These are phyloP conservation scores for Ectemnius continuus DNA, from an alignment of 2,888 invertebrate genomes.

Conservation along the genomic window DNA sequence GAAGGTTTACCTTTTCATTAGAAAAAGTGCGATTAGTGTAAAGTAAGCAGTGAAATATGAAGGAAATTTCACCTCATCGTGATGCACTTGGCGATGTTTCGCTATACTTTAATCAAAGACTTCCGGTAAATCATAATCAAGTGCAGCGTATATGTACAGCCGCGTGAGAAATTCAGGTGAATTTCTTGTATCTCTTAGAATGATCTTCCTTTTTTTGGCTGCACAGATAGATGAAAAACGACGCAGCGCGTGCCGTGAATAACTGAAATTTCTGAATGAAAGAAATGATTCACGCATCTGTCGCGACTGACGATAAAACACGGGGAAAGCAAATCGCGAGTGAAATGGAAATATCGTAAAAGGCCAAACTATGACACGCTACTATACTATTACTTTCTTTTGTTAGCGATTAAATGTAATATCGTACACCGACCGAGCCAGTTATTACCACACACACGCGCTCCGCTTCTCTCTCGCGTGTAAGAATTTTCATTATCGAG, in stretches of 20 bases:
- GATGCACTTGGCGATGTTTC: slow-evolving; percentile 41
- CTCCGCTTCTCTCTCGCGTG: background rate
- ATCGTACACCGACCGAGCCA: slow-evolving; percentile 45
- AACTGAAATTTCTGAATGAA: slow-evolving; percentile 49
- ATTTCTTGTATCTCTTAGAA: slow-evolving; percentile 31
- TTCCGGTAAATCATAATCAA: slow-evolving; percentile 40
- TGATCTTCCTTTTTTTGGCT: slow-evolving; percentile 33
- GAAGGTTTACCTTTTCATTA: background rate
- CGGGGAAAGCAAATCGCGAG: slow-evolving; percentile 53
- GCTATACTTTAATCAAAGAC: slow-evolving; percentile 36
- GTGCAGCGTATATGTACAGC: slow-evolving; percentile 37
- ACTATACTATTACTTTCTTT: slow-evolving; percentile 51
- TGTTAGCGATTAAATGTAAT: slow-evolving; percentile 39
- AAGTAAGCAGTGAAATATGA: too few species aligned
- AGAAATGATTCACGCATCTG: slow-evolving; percentile 53
- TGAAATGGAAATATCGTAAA: slow-evolving; percentile 44
- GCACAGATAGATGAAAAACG: slow-evolving; percentile 33
- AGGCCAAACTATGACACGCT: slow-evolving; percentile 63
- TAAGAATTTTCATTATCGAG: background rate
- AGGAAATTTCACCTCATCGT: slow-evolving; percentile 53
- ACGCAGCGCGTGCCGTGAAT: slow-evolving; percentile 38
- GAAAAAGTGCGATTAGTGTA: too few species aligned
- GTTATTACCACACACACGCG: slow-evolving; percentile 19
- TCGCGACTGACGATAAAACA: slow-evolving; percentile 48
- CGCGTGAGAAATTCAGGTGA: slow-evolving; percentile 25